Conservation (phyloP, 2,888 invertebrate species). For the Idaea dimidiata region DNA sequence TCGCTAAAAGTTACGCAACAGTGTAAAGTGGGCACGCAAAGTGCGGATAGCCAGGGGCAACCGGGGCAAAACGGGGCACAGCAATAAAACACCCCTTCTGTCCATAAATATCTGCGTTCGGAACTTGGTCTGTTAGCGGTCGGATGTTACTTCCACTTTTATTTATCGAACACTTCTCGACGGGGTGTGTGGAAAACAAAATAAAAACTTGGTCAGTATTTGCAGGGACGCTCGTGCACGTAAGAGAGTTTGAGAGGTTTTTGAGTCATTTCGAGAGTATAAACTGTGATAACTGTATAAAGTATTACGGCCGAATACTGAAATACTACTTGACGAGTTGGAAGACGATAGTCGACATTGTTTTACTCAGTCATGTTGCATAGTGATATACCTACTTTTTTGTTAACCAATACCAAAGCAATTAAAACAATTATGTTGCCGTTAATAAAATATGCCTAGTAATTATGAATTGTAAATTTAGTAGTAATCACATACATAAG, state of each 20-base stretch:
- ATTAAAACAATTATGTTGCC: too few species aligned
- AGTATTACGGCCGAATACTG: too few species aligned
- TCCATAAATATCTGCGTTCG: conserved; percentile 78
- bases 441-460: too few species aligned
- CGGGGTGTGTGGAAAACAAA: conserved; percentile 37
- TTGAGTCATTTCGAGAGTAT: not conserved
- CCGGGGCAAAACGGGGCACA: conserved; percentile 74
- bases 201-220: not conserved
- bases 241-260: not conserved
- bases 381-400: too few species aligned
- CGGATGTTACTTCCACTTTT: conserved; percentile 66
- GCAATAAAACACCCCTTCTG: conserved; percentile 77
- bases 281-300: too few species aligned
- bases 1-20: conserved; percentile 29
- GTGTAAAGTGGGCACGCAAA: conserved; percentile 51
- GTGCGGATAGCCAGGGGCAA: conserved; percentile 76
- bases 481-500: too few species aligned
- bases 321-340: too few species aligned
- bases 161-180: conserved; percentile 62
- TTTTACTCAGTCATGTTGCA: too few species aligned
- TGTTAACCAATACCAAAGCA: too few species aligned
- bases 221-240: not conserved
- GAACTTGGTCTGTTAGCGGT: conserved; percentile 79
- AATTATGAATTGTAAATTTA: too few species aligned
- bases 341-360: too few species aligned